These are phyloP conservation scores for Macrotrachela quadricornifera DNA, from an alignment of 1,140 invertebrate genomes.

Conservation along the genomic window DNA sequence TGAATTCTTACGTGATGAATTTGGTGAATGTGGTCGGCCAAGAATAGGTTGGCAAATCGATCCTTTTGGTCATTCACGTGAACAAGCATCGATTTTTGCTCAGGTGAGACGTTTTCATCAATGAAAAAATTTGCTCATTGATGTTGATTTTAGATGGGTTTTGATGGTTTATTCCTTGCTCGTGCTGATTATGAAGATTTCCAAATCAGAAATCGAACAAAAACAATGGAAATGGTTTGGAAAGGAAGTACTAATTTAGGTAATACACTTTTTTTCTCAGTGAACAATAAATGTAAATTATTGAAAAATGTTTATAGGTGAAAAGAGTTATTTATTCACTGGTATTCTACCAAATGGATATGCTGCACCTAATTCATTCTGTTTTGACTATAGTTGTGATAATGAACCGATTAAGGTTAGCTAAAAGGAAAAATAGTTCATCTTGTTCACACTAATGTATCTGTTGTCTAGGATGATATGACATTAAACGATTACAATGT, in stretches of 20 bases:
- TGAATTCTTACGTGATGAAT: slow-evolving; percentile 49
- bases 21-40: slow-evolving; percentile 57
- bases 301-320: slow-evolving; percentile 24
- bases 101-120: too few species aligned
- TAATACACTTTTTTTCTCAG: too few species aligned
- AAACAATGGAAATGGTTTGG: slow-evolving; percentile 66
- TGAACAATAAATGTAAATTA: too few species aligned
- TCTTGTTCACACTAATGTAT: slow-evolving; percentile 5
- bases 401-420: slow-evolving; percentile 47
- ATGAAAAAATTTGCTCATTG: too few species aligned
- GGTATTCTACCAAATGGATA: slow-evolving; percentile 51
- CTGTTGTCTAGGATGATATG: slow-evolving; percentile 37
- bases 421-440: background rate
- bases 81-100: too few species aligned
- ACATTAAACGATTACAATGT: too few species aligned
- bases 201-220: slow-evolving; percentile 35
- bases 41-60: slow-evolving; percentile 75
- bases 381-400: slow-evolving; percentile 58
- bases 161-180: slow-evolving; percentile 63
- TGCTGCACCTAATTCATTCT: slow-evolving; percentile 58
- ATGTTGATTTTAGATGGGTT: too few species aligned
- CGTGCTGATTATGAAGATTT: slow-evolving; percentile 73
- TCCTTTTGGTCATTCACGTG: slow-evolving; percentile 70
- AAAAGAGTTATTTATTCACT: slow-evolving; percentile 29
- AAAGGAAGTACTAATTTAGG: too few species aligned